Conservation (phyloP, 2,888 invertebrate species). For the Enchytraeus crypticus region DNA sequence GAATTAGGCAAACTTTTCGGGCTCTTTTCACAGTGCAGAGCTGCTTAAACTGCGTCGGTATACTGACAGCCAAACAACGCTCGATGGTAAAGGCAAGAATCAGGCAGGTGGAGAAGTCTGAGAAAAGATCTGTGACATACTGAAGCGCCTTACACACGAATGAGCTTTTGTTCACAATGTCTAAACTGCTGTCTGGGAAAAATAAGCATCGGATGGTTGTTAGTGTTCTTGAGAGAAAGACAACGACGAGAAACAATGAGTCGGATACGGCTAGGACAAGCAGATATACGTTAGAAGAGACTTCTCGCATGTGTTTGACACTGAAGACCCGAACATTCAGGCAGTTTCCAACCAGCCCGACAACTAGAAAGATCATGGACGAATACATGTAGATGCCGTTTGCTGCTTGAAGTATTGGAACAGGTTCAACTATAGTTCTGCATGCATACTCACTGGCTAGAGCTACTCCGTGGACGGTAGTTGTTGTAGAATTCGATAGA, state of each 20-base stretch:
- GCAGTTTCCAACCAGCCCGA: slow-evolving; percentile 25
- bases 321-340: slow-evolving; percentile 25
- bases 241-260: slow-evolving; percentile 24
- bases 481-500: too few species aligned
- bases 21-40: slow-evolving; percentile 25
- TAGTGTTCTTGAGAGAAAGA: slow-evolving; percentile 24
- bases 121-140: slow-evolving; percentile 25
- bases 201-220: slow-evolving; percentile 23
- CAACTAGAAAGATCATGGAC: slow-evolving; percentile 14
- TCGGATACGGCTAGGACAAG: slow-evolving; percentile 26
- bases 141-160: slow-evolving; percentile 23
- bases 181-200: slow-evolving; percentile 12
- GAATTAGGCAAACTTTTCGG: slow-evolving; percentile 8
- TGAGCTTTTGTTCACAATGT: slow-evolving; percentile 19
- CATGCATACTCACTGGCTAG: too few species aligned
- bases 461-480: too few species aligned
- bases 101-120: slow-evolving; percentile 27
- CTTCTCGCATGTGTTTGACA: slow-evolving; percentile 23
- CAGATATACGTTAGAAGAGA: slow-evolving; percentile 28
- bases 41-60: slow-evolving; percentile 23
- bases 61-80: slow-evolving; percentile 25
- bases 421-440: too few species aligned
- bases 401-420: background rate
- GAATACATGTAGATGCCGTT: slow-evolving; percentile 2
- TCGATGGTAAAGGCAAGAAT: slow-evolving; percentile 29